Evolutionary conservation across 2,113 vertebrate genomes (phyloP), one percentile per base, ranked within the genome.

Genomic region (Emberiza fucata): DNA sequence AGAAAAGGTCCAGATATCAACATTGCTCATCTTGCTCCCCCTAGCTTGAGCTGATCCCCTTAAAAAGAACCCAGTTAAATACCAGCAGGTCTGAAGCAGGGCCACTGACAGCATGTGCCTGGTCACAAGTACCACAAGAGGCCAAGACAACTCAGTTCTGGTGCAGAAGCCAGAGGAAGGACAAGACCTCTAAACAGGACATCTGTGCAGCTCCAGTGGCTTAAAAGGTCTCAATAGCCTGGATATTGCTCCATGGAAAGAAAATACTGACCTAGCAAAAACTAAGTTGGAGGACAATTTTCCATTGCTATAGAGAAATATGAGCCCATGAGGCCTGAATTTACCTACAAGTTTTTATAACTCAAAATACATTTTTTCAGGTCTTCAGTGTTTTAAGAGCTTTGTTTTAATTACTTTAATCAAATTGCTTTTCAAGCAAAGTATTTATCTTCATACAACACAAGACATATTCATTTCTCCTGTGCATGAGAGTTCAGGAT

Each of bases 1-100:
- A 40, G 15, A 33, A 27, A 42, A 81, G 4, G 19, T 59, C 37
- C 21, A 61, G 50, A 28, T 50, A 65, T 6, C 19, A 60, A 20
- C 0, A 0, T 27, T 11, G 51, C 13, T 54, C 9, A 12, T 15
- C 35, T 64, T 56, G 24, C 16, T 66, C 7, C 20, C 33, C 22
- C 13, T 37, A 22, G 5, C 33, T 77, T 78, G 19, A 71, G 14
- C 5, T 78, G 42, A 45, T 54, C 13, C 7, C 10, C 28, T 70
- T 25, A 19, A 27, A 50, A 44, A 31, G 6, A 56, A 7, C 23
- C 14, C 63, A 35, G 19, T 44, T 53, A 48, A 69, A 65, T 4
- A 40, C 3, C 45, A 81, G 42, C 14, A 47, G 33, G 7, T 15
- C 14, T 33, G 53, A 50, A 39, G 29, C 1, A 60, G 31, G 24